phyloP scores from a whole-genome alignment of 2,888 invertebrate species.

The Drosophila paracracens region DNA sequence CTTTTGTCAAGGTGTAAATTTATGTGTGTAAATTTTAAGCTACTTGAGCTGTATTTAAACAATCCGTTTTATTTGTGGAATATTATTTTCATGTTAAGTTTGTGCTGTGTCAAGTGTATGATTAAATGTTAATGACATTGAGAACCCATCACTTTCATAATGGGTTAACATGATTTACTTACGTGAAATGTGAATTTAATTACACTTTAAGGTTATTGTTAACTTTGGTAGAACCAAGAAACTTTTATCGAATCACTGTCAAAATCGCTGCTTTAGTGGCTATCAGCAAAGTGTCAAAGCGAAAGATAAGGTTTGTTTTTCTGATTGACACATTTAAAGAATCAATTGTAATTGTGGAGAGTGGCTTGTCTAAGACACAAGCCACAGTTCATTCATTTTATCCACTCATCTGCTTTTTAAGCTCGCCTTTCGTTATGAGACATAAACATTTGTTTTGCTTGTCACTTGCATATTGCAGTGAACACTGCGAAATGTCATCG shows the following conservation, averaged over 20 bases:
- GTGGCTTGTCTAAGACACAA: background rate
- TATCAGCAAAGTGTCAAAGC: background rate
- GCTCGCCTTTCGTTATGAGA: background rate
- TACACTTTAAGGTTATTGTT: background rate
- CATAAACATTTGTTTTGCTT: background rate
- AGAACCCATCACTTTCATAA: background rate
- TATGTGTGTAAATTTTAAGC: background rate
- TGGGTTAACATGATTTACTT: background rate
- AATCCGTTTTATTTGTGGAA: background rate
- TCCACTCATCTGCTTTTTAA: background rate
- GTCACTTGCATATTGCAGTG: background rate
- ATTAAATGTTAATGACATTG: background rate
- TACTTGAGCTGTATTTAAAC: background rate
- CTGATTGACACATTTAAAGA: background rate
- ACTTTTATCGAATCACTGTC: background rate
- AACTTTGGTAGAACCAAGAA: background rate
- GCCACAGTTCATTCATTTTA: background rate
- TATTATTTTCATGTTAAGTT: background rate
- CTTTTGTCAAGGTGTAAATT: background rate
- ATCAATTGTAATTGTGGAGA: background rate
- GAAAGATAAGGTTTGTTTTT: background rate
- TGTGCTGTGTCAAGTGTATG: background rate
- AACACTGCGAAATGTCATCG: slow-evolving; percentile 36
- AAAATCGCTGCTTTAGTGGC: background rate
- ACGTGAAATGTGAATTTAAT: background rate